Evolutionary conservation across 2,797 vertebrate species (phyloP).

Genomic region (Lutra lutra): DNA sequence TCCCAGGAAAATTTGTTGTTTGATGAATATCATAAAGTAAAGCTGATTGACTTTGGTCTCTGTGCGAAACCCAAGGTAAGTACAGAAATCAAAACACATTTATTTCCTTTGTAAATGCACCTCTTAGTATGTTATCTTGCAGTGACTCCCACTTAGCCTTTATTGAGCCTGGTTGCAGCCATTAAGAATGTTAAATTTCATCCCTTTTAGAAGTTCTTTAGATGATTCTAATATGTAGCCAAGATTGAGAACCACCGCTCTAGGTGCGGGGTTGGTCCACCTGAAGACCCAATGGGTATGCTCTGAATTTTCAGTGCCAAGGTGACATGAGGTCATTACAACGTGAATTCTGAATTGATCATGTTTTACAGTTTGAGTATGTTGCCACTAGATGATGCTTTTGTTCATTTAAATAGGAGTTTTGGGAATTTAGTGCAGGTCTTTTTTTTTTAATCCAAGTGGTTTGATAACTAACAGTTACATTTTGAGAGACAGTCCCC

Average conservation of each 20-base stretch:
- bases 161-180: not conserved
- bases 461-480: slow-evolving; percentile 18
- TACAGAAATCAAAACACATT: not conserved
- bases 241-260: not conserved
- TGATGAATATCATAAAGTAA: slow-evolving; percentile 94
- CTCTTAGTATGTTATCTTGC: slow-evolving; percentile 10
- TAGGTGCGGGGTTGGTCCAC: not conserved
- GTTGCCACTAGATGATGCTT: slow-evolving; percentile 57
- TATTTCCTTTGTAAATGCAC: slow-evolving; percentile 8
- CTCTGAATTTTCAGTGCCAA: not conserved
- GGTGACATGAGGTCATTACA: not conserved
- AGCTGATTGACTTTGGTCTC: slow-evolving; percentile 97
- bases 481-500: not conserved
- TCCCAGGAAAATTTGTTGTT: slow-evolving; percentile 96
- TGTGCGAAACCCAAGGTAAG: slow-evolving; percentile 97
- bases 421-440: slow-evolving; percentile 29
- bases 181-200: slow-evolving; percentile 43
- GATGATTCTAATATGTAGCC: not conserved
- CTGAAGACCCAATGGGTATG: not conserved
- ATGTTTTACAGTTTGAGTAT: slow-evolving; percentile 27
- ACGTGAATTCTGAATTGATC: not conserved
- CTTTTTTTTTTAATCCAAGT: slow-evolving; percentile 7
- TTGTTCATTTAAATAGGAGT: slow-evolving; percentile 54
- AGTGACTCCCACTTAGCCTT: slow-evolving; percentile 15
- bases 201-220: slow-evolving; percentile 44